Conservation (phyloP, 1,140 invertebrate species). For the Caerostris extrusa region DNA sequence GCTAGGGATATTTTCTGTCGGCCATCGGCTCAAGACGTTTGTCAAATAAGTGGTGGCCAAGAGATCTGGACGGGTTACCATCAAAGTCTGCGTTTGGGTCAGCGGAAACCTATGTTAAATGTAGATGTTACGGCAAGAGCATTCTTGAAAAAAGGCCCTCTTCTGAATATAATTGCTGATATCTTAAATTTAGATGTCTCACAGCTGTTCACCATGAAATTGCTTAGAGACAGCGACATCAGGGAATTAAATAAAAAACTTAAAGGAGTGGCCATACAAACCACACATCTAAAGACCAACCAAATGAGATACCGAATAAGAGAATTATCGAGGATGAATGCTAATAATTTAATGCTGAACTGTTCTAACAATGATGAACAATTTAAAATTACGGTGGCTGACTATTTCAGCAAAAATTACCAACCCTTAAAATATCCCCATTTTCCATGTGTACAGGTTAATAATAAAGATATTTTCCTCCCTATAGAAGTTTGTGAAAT, state of each 20-base stretch:
- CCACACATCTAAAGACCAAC: constrained; percentile 68
- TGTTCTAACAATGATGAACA: constrained; percentile 10
- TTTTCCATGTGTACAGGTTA: constrained; percentile 79
- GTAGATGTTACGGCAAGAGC: constrained; percentile 59
- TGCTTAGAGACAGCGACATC: background rate
- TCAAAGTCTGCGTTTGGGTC: constrained; percentile 61
- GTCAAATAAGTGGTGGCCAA: constrained; percentile 35
- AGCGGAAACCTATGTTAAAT: constrained; percentile 70
- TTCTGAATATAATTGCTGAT: constrained; percentile 34
- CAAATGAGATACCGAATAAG: background rate
- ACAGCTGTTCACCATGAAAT: background rate
- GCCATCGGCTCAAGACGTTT: background rate
- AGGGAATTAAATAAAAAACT: constrained; percentile 24
- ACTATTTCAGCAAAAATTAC: constrained; percentile 37
- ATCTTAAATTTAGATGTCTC: background rate
- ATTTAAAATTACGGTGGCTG: background rate
- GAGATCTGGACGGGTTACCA: constrained; percentile 77
- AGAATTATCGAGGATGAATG: constrained; percentile 39
- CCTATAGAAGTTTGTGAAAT: constrained; percentile 81
- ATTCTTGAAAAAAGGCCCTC: constrained; percentile 19
- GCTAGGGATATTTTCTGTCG: constrained; percentile 62
- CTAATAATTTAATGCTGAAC: constrained; percentile 46
- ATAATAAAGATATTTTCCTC: constrained; percentile 78
- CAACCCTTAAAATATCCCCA: constrained; percentile 78
- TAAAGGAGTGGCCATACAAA: constrained; percentile 65